Percentiles rank a stretch among this genome's conserved stretches.
These are phyloP conservation scores for Zaprionus gabonicus DNA, from an alignment of 1,140 invertebrate genomes.

Conservation along the genomic window DNA sequence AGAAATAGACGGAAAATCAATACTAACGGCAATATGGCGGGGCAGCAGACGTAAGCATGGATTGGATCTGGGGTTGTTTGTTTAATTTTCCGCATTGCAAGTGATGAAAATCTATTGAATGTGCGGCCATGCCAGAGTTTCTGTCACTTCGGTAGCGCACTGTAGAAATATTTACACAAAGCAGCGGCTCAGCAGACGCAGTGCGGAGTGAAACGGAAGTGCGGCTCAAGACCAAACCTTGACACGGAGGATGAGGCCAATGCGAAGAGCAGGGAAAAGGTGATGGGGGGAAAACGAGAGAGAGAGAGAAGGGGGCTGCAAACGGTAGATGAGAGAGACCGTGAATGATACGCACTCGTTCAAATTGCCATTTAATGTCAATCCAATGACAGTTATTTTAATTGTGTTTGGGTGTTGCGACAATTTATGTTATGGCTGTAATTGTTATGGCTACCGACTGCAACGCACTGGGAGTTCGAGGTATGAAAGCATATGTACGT, in stretches of 20 bases:
- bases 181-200: slow-evolving; percentile 33
- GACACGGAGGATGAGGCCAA: slow-evolving; percentile 21
- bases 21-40: slow-evolving; percentile 43
- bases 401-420: slow-evolving; percentile 78
- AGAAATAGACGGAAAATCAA: slow-evolving; percentile 64
- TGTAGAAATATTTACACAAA: slow-evolving; percentile 73
- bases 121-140: slow-evolving; percentile 50
- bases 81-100: slow-evolving; percentile 78
- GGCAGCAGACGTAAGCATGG: slow-evolving; percentile 19
- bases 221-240: slow-evolving; percentile 21
- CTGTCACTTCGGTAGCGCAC: slow-evolving; percentile 44
- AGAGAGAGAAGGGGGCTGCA: not conserved
- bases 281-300: not conserved
- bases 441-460: slow-evolving; percentile 62
- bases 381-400: slow-evolving; percentile 84
- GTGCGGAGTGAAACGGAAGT: slow-evolving; percentile 70
- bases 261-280: slow-evolving; percentile 6
- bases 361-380: slow-evolving; percentile 84
- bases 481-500: slow-evolving; percentile 22
- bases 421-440: slow-evolving; percentile 77
- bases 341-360: slow-evolving; percentile 80
- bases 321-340: slow-evolving; percentile 17
- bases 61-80: slow-evolving; percentile 72
- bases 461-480: slow-evolving; percentile 18
- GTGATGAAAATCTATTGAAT: slow-evolving; percentile 83